Evolutionary conservation across 2,888 invertebrate genomes (phyloP), one percentile per base, ranked within the genome.

Genomic region (Agrypnus murinus): DNA sequence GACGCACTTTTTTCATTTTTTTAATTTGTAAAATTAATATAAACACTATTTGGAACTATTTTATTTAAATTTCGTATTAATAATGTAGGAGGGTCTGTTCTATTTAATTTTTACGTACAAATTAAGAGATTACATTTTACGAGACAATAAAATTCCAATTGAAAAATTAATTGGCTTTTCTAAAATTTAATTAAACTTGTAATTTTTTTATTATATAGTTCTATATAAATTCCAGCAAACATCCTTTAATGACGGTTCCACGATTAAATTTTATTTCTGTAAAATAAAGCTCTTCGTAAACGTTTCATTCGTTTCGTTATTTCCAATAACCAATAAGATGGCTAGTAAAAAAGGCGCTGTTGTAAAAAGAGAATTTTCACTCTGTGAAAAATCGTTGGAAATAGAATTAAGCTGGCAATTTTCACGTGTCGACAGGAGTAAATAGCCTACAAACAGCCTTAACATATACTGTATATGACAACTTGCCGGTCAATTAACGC

Each of bases 401-500:
- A 60, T 12, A 31, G 12, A 46, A 60, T 60, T 60, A 60, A 60
- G 45, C 60, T 1, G 43, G 60, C 60, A 32, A 60, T 60, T 50
- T 66, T 34, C 31, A 59, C 36, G 14, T 55, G 58, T 65, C 57
- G 58, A 48, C 65, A 58, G 57, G 50, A 66, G 66, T 50, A 59
- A 65, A 50, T 34, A 45, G 14, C 12, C 15, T 12, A 66, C 36
- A 59, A 58, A 59, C 38, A 15, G 55, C 31, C 58, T 12, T 32
- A 8, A 19, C 46, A 46, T 46, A 58, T 46, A 65, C 34, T 65
- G 65, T 58, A 36, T 59, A 48, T 66, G 66, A 66, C 66, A 66
- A 58, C 48, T 59, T 66, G 59, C 46, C 59, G 38, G 66, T 66
- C 59, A 66, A 66, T 66, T 66, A 66, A 48, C 57, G 48, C 65